Evolutionary conservation across 2,888 invertebrate genomes (phyloP), one percentile per base, ranked within the genome.

Genomic region (Nipponacmea schrenckii): DNA sequence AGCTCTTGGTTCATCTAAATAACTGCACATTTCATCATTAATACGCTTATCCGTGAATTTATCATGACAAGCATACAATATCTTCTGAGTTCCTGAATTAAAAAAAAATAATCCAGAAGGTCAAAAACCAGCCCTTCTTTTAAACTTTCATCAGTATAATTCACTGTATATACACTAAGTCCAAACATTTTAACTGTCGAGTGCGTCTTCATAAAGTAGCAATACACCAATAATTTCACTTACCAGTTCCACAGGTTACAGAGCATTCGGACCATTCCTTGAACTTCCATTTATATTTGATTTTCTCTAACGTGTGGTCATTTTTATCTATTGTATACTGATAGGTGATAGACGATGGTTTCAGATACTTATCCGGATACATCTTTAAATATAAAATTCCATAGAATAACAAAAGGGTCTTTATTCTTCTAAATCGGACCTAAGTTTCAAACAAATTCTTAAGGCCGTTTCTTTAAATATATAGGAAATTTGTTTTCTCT

Each of bases 231-330:
- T 10, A 8, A 10, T 39, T 39, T 10, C 39, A 66, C 73, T 67
- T 73, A 83, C 85, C 85, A 77, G 77, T 76, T 0, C 83, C 85
- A 76, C 85, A 85, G 0, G 83, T 77, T 12, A 84, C 83, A 20
- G 81, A 81, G 64, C 85, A 85, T 0, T 74, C 79, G 1, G 81
- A 81, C 85, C 85, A 85, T 17, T 78, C 77, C 20, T 79, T 77
- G 68, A 81, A 85, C 66, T 78, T 79, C 83, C 83, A 85, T n/a
- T 78, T 67, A 68, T 77, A 83, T 45, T 78, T 80, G 70, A 71
- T 79, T 72, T 75, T 78, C 73, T 84, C 83, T n/a, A 78, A 72
- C 0, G 83, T 83, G 71, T 72, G 76, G 70, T 84, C 84, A 45
- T 79, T 74, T 48, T 82, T 80, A 69, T 74, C 73, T 0, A 82